These are phyloP conservation scores for Agriopis aurantiaria DNA, from an alignment of 2,888 invertebrate species.

Conservation along the genomic window DNA sequence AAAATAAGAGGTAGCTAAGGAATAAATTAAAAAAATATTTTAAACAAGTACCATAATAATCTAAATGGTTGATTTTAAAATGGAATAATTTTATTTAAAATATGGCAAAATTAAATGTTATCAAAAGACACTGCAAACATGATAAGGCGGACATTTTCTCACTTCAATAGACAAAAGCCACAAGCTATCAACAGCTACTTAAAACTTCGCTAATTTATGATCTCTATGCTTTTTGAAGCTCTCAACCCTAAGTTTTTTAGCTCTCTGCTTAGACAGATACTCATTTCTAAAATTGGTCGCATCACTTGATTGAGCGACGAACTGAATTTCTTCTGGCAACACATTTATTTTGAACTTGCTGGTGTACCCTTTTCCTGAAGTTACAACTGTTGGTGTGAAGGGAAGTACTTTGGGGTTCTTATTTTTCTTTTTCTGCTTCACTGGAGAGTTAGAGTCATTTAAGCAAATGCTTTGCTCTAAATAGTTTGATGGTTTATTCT, in stretches of 20 bases:
- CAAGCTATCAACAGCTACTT: constrained; percentile 32
- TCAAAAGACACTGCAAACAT: constrained; percentile 40
- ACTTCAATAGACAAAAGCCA: constrained; percentile 3
- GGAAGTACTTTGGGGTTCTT: constrained; percentile 74
- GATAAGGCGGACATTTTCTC: constrained; percentile 49
- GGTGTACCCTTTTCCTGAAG: constrained; percentile 74
- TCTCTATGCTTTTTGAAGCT: constrained; percentile 69
- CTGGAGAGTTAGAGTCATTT: constrained; percentile 57
- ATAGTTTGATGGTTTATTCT: constrained; percentile 75
- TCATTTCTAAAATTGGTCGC: constrained; percentile 69
- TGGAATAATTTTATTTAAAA: constrained; percentile 2
- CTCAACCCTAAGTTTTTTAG: constrained; percentile 71
- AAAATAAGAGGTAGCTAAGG: background rate
- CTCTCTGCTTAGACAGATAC: constrained; percentile 65
- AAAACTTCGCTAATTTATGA: constrained; percentile 76
- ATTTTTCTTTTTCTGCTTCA: constrained; percentile 56
- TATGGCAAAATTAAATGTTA: constrained; percentile 3
- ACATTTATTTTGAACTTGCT: constrained; percentile 75
- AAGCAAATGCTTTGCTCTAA: constrained; percentile 78
- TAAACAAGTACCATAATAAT: background rate
- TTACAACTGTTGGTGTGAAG: constrained; percentile 72
- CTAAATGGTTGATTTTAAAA: background rate
- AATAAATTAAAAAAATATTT: background rate
- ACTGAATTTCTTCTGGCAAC: constrained; percentile 66
- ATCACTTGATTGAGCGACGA: constrained; percentile 67